These are phyloP conservation scores for Leptobrachium ailaonicum DNA, from an alignment of 2,113 vertebrate species.

Conservation along the genomic window DNA sequence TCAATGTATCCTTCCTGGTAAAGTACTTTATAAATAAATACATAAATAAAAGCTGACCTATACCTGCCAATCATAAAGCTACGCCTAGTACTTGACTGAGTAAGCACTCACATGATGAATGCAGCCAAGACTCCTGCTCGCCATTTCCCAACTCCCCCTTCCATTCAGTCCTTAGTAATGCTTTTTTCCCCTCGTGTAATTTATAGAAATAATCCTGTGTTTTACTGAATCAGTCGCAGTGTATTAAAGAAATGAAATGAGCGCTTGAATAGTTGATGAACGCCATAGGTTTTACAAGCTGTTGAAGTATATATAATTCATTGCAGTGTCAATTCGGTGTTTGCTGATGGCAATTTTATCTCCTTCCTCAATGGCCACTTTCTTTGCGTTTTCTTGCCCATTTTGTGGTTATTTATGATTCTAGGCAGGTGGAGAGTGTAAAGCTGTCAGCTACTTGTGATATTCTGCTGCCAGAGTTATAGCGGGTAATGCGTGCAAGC, in stretches of 20 bases:
- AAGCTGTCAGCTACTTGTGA: conserved; percentile 8
- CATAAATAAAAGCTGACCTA: too few relatives aligned
- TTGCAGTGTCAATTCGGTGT: conserved; percentile 3
- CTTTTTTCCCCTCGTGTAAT: too few relatives aligned
- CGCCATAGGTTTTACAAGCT: not conserved
- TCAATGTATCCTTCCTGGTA: too few relatives aligned
- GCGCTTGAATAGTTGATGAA: conserved; percentile 27
- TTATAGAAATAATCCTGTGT: not conserved
- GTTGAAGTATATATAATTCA: conserved; percentile 23
- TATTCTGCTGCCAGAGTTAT: not conserved
- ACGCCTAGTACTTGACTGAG: too few relatives aligned
- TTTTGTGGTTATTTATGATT: conserved; percentile 5
- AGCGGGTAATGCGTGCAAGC: not conserved
- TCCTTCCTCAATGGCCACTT: conserved; percentile 8
- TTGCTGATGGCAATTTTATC: conserved; percentile 13
- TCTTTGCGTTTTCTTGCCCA: not conserved
- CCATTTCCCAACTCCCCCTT: too few relatives aligned
- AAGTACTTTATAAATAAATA: too few relatives aligned
- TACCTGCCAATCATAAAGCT: too few relatives aligned
- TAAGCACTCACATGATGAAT: too few relatives aligned
- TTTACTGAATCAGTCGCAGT: not conserved
- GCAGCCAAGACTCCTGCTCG: too few relatives aligned
- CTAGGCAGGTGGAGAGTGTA: not conserved
- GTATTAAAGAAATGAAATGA: not conserved
- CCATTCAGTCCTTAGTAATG: too few relatives aligned